Evolutionary conservation across 2,113 vertebrate genomes (phyloP).

Genomic region (Petrocephalus zakoni): DNA sequence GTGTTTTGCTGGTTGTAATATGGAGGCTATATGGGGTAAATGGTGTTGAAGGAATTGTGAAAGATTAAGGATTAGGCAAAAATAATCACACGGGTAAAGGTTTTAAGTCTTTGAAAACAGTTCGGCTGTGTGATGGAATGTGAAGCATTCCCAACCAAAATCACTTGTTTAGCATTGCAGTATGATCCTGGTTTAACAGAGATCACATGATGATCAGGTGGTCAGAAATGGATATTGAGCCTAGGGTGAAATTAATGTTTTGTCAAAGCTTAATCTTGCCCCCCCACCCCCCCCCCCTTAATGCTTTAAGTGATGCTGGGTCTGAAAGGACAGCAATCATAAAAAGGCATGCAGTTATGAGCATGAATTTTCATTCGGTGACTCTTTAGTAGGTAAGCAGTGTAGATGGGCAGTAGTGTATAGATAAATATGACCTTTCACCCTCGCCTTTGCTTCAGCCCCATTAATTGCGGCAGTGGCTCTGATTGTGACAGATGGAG

Average conservation of each 20-base stretch:
- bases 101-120: neutral
- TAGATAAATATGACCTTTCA: neutral
- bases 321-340: neutral
- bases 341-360: neutral
- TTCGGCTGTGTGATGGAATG: neutral
- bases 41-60: neutral
- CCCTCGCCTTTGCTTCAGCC: neutral
- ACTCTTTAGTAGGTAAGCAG: neutral
- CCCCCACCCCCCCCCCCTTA: neutral
- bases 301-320: neutral
- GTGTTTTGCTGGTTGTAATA: neutral
- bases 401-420: neutral
- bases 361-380: neutral
- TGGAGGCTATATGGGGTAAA: neutral
- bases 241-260: neutral
- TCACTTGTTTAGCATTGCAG: neutral
- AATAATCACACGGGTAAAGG: neutral
- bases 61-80: neutral
- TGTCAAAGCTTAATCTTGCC: neutral
- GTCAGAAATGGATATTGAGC: neutral
- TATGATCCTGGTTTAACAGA: neutral
- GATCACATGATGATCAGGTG: neutral
- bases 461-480: neutral
- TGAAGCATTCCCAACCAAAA: neutral
- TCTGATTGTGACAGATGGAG: conserved; percentile 29